phyloP scores from a whole-genome alignment of 2,888 invertebrate species.

The Asteroscopus sphinx region DNA sequence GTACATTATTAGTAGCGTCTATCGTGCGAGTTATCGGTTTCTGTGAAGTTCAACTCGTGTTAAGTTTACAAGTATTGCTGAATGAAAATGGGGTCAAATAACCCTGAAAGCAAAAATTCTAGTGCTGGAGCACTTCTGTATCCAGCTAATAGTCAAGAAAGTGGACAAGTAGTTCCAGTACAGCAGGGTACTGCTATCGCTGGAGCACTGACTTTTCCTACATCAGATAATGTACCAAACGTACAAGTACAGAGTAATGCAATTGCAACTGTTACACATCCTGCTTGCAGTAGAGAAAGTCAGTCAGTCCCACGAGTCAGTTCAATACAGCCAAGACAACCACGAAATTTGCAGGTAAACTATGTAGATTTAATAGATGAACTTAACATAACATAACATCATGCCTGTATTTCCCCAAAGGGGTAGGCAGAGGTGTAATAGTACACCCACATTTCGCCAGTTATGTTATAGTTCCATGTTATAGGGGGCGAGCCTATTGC shows the following conservation, averaged over 20 bases:
- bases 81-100: slow-evolving; percentile 73
- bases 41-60: slow-evolving; percentile 12
- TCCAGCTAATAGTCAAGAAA: slow-evolving; percentile 59
- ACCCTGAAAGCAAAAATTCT: slow-evolving; percentile 61
- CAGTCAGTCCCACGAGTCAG: not conserved
- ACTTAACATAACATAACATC: not conserved
- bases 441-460: too few species aligned
- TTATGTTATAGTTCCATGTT: too few species aligned
- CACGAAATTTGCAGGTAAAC: slow-evolving; percentile 79
- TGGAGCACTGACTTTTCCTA: slow-evolving; percentile 41
- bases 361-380: not conserved
- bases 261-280: not conserved
- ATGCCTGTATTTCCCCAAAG: too few species aligned
- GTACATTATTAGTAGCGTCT: slow-evolving; percentile 5
- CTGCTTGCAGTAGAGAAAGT: not conserved
- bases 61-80: slow-evolving; percentile 4
- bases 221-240: slow-evolving; percentile 53
- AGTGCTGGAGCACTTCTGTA: slow-evolving; percentile 71
- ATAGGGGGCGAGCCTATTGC: too few species aligned
- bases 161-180: not conserved
- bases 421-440: too few species aligned
- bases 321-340: slow-evolving; percentile 77
- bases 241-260: not conserved
- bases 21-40: slow-evolving; percentile 3
- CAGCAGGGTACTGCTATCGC: slow-evolving; percentile 1